Conservation (phyloP, 2,113 vertebrate species). For the Eclectus roratus region DNA sequence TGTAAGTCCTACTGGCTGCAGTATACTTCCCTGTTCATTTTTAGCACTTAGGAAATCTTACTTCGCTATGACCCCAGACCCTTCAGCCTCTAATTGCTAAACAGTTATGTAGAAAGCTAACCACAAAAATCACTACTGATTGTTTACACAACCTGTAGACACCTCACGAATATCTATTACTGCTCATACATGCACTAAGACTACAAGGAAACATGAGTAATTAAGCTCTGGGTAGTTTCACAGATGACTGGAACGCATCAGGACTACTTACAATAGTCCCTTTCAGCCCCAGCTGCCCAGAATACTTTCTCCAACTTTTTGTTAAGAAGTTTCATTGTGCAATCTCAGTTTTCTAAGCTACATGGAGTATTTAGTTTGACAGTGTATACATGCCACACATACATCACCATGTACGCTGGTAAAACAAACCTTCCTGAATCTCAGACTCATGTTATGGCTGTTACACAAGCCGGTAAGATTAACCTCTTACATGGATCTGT, state of each 20-base stretch:
- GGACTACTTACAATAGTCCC: neutral
- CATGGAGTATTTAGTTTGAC: neutral
- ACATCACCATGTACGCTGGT: neutral
- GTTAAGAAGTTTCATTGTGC: neutral
- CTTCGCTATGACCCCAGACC: neutral
- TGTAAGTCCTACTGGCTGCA: neutral
- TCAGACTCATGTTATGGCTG: neutral
- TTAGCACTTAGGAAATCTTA: neutral
- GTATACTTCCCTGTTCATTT: neutral
- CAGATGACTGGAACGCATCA: rapidly evolving
- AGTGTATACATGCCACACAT: neutral
- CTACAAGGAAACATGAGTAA: slow-evolving; percentile 20
- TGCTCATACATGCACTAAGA: neutral
- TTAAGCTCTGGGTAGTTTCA: neutral
- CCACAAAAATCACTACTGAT: neutral
- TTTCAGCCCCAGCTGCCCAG: rapidly evolving
- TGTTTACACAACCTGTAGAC: slow-evolving; percentile 5
- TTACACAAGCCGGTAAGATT: neutral
- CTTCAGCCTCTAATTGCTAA: neutral
- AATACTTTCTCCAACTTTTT: neutral
- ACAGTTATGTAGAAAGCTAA: neutral
- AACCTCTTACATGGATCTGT: neutral
- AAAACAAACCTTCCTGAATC: neutral
- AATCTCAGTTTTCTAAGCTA: slow-evolving; percentile 14
- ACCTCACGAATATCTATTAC: neutral